A percentile compares a stretch with the other conserved stretches of the same genome.
These are phyloP conservation scores for Drosophila cardini DNA, from an alignment of 1,140 invertebrate genomes.

Conservation along the genomic window DNA sequence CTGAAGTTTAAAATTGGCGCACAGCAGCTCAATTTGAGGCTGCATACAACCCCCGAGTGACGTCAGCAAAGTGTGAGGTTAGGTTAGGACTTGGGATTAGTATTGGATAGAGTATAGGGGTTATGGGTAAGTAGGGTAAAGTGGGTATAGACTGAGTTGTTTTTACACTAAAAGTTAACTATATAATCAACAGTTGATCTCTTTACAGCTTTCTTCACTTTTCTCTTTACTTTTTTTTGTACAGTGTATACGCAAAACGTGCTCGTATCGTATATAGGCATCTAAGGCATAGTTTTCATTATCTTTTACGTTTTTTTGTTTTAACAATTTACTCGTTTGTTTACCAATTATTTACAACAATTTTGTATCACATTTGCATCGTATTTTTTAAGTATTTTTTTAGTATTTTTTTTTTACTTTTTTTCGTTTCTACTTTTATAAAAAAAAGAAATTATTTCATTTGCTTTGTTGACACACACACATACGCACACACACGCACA, in stretches of 20 bases:
- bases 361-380: conserved; percentile 82
- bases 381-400: conserved; percentile 45
- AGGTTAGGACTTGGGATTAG: conserved; percentile 1
- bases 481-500: not conserved
- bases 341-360: conserved; percentile 83
- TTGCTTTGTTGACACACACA: conserved; percentile 24
- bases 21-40: conserved; percentile 66
- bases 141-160: not conserved
- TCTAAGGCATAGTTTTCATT: conserved; percentile 55
- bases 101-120: not conserved
- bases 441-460: conserved; percentile 31
- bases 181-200: conserved; percentile 66
- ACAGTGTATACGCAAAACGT: conserved; percentile 72
- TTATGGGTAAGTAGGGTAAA: not conserved
- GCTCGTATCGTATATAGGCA: conserved; percentile 66
- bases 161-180: conserved; percentile 58
- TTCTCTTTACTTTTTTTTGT: conserved; percentile 47
- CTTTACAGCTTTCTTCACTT: not conserved
- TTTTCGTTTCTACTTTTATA: conserved; percentile 9
- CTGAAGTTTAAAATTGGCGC: conserved; percentile 79
- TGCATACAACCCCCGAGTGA: conserved; percentile 76
- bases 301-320: conserved; percentile 28
- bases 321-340: conserved; percentile 40
- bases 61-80: conserved; percentile 55
- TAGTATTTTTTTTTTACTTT: conserved; percentile 43